Evolutionary conservation across 2,113 vertebrate genomes (phyloP), one percentile per base, ranked within the genome.

Genomic region (Carlito syrichta): DNA sequence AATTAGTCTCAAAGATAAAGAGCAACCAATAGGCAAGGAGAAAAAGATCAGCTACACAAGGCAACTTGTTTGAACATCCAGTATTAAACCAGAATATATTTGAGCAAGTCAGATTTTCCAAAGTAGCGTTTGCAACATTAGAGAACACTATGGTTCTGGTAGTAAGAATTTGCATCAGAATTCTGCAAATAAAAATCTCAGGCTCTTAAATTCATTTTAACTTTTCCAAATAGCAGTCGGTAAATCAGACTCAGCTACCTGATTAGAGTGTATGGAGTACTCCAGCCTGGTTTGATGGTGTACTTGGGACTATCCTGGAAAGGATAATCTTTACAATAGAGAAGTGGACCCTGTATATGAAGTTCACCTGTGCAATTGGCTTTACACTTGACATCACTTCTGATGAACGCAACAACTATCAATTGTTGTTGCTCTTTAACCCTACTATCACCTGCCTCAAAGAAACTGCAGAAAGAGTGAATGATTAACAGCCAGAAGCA

Each of bases 1-100:
- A 77, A 85, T 4, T 66, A 20, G 45, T 30, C 14, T 60, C 71
- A 23, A n/a, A 45, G 30, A 14, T 81, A 66, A 84, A n/a, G 5
- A 60, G 20, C 6, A 14, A 62, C n/a, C 43, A 45, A 45, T 45
- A 4, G 16, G 3, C 32, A 4, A 10, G 5, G 0, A 4, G 8
- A 20, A 8, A 27, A 6, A 22, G 25, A 27, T 38, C 11, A 22
- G 19, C 8, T n/a, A 20, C 16, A 63, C 17, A 27, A 40, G 12
- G 2, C 63, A 82, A 76, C 12, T 30, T 63, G 52, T 60, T 74
- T 30, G 7, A 56, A 27, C 5, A 62, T 73, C 14, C 0, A 2
- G 54, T 60, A 52, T 62, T 40, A 52, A 93, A 43, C 19, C 35
- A 38, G 38, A n/a, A 43, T 52, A 2, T 66, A 54, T 52, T 32